Evolutionary conservation across 2,888 invertebrate genomes (phyloP).

Genomic region (Xestoiulus laeticollis): DNA sequence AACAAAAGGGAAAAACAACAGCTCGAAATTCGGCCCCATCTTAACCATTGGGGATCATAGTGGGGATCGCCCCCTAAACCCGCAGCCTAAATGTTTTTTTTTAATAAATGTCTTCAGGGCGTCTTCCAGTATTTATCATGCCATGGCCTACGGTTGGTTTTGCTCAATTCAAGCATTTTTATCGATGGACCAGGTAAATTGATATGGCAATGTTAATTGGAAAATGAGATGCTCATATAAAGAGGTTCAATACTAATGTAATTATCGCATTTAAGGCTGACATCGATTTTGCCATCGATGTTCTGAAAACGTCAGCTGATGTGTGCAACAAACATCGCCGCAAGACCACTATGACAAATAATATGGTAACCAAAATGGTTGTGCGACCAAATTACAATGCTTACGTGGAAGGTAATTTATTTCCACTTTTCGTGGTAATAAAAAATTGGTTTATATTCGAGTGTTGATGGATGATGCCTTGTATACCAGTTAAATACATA

Average conservation of each 20-base stretch:
- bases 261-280: slow-evolving; percentile 67
- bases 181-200: slow-evolving; percentile 81
- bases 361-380: slow-evolving; percentile 83
- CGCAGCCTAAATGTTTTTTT: not conserved
- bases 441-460: no score
- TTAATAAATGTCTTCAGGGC: slow-evolving; percentile 70
- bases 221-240: not conserved
- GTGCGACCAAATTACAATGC: slow-evolving; percentile 78
- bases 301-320: slow-evolving; percentile 79
- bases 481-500: no score
- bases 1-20: no score
- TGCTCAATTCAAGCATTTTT: slow-evolving; percentile 91
- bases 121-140: slow-evolving; percentile 87
- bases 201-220: not conserved
- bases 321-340: slow-evolving; percentile 78
- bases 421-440: no score
- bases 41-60: no score
- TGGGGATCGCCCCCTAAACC: no score
- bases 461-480: no score
- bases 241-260: not conserved
- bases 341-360: slow-evolving; percentile 74
- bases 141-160: slow-evolving; percentile 87
- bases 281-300: slow-evolving; percentile 77
- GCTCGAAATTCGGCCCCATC: no score
- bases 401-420: slow-evolving; percentile 72